Base-by-base conservation (phyloP, 2,113 vertebrate genomes). In the Ciconia maguari region DNA sequence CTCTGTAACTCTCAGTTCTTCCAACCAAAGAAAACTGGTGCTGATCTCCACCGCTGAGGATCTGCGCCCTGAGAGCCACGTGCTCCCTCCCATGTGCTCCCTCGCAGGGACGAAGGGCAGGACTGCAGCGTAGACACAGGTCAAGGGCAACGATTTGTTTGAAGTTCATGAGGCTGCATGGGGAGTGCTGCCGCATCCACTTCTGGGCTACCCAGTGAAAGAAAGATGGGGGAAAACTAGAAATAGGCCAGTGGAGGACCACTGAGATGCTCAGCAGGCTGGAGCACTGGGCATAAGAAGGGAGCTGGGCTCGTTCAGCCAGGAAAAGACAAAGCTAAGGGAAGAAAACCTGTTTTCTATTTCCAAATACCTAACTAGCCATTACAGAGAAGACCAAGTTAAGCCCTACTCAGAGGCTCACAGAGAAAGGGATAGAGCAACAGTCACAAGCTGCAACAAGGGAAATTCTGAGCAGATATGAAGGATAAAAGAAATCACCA, bases 51-150 rank as follows among this genome's bases (percentile, higher is more conserved):
- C 29, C 14, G 6, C 46, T 66, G n/a, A 55, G 9, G 34, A 66
- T 27, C 32, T 52, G 24, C 7, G 1, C 22, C 34, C 16, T 10
- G 7, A 57, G 20, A 91, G 36, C 12, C 38, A 36, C 1, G 5
- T 20, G 27, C 15, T 51, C 7, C 32, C 34, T 71, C 11, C 12
- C 38, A 36, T 1, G 6, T 20, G 27, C 15, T 51, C 7, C 32
- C 34, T 71, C 11, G 7, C 26, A 51, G 46, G 25, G 62, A 61
- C 0, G 0, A 71, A 68, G 34, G 14, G n/a, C 29, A 80, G 32
- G 74, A 68, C 26, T 49, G 32, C 79, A 64, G 24, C 0, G 1
- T 12, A 57, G n/a, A 26, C 30, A 10, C 2, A 1, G 7, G 11
- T 64, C 64, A 74, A 46, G 21, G 60, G n/a, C 58, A 93, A 17